These are phyloP conservation scores for Pseudachorutes palmiensis DNA, from an alignment of 1,140 invertebrate species.

Conservation along the genomic window DNA sequence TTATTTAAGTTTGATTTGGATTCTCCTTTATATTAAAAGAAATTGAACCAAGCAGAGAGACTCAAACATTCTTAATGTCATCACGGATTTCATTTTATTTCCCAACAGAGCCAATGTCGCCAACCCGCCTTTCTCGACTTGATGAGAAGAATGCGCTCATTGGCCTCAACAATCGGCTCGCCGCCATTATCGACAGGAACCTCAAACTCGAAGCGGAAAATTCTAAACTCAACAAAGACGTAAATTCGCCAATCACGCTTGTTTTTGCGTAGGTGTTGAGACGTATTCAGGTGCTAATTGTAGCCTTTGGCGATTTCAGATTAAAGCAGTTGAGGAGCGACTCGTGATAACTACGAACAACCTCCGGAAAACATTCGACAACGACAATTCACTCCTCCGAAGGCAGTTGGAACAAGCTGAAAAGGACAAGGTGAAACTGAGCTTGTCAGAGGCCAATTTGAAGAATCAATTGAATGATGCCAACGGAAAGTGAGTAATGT, in stretches of 20 bases:
- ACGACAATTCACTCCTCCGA: slow-evolving; percentile 2
- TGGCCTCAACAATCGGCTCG: slow-evolving; percentile 89
- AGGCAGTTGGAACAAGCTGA: slow-evolving; percentile 13
- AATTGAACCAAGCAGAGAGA: no score
- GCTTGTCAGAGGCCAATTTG: not conserved
- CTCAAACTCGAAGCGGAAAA: slow-evolving; percentile 85
- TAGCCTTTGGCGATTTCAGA: not conserved
- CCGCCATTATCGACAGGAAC: slow-evolving; percentile 90
- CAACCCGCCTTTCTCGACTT: slow-evolving; percentile 73
- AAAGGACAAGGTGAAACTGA: slow-evolving; percentile 17
- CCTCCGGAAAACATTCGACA: slow-evolving; percentile 14
- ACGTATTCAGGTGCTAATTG: not conserved
- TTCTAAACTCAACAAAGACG: slow-evolving; percentile 54
- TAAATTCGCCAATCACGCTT: no score
- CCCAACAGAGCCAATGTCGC: slow-evolving; percentile 52
- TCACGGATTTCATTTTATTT: no score
- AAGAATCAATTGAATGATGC: slow-evolving; percentile 15
- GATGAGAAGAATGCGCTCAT: slow-evolving; percentile 89
- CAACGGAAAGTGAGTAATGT: slow-evolving; percentile 14
- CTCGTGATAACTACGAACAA: slow-evolving; percentile 3
- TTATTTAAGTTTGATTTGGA: no score
- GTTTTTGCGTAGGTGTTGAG: no score
- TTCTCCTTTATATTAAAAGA: no score
- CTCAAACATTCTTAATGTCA: no score
- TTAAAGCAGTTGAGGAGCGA: slow-evolving; percentile 5